Conservation (phyloP, 2,113 vertebrate genomes). For the Heloderma charlesbogerti region DNA sequence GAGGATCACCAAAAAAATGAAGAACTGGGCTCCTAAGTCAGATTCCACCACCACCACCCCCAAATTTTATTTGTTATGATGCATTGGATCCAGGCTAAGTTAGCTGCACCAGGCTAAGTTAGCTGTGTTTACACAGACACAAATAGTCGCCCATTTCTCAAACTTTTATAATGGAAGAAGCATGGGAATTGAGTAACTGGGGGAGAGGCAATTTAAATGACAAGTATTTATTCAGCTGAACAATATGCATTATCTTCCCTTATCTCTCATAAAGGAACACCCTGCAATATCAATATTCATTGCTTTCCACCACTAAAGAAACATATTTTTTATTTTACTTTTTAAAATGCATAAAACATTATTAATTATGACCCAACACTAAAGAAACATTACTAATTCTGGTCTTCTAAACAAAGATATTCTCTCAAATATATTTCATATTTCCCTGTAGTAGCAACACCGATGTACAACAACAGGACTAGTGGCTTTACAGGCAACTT, state of each 20-base stretch:
- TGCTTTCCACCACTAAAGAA: not conserved
- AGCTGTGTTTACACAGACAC: not conserved
- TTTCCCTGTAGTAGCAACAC: not conserved
- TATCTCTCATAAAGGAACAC: not conserved
- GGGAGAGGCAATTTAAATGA: too few relatives aligned
- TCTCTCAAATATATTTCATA: not conserved
- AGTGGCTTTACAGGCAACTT: not conserved
- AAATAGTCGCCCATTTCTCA: not conserved
- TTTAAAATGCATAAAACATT: too few relatives aligned
- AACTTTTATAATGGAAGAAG: not conserved
- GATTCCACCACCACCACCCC: too few relatives aligned
- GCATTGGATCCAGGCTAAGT: not conserved
- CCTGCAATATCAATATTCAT: not conserved
- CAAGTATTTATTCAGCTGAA: not conserved
- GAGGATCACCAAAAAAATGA: too few relatives aligned
- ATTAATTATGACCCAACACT: too few relatives aligned
- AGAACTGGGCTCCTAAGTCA: too few relatives aligned
- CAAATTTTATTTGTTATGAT: not conserved
- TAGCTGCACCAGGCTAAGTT: too few relatives aligned
- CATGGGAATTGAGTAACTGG: not conserved
- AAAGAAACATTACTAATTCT: not conserved
- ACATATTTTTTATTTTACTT: too few relatives aligned
- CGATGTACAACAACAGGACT: not conserved
- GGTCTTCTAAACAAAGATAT: not conserved
- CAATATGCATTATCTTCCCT: not conserved